A percentile compares a stretch with the other conserved stretches of the same genome.
Evolutionary conservation across 1,140 invertebrate genomes (phyloP).

Genomic region (Venustaconcha ellipsiformis): DNA sequence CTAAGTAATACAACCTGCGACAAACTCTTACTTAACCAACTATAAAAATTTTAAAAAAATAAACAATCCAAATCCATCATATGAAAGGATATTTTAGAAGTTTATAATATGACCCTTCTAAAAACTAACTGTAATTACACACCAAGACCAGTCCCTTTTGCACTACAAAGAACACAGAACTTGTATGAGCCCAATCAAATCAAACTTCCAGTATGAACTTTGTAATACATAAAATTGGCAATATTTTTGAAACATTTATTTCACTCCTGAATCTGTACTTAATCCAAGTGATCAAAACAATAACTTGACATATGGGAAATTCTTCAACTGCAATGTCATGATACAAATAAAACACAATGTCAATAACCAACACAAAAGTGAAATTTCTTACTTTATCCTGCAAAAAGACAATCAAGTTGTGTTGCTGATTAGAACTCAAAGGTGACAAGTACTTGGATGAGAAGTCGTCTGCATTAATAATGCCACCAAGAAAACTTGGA

Average conservation of each 20-base stretch:
- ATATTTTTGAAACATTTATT: background rate
- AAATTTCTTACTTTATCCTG: constrained; percentile 26
- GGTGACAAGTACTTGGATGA: constrained; percentile 18
- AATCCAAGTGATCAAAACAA: background rate
- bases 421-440: constrained; percentile 5
- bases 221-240: too few relatives aligned
- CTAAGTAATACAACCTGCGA: too few relatives aligned
- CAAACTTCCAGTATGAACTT: too few relatives aligned
- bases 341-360: background rate
- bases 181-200: too few relatives aligned
- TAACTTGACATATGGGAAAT: background rate
- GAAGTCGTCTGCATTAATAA: constrained; percentile 12
- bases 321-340: background rate
- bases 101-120: too few relatives aligned
- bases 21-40: too few relatives aligned
- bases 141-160: too few relatives aligned
- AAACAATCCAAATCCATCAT: too few relatives aligned
- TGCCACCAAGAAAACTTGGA: constrained; percentile 15
- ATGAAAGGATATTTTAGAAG: too few relatives aligned
- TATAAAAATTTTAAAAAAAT: too few relatives aligned
- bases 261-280: background rate
- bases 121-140: too few relatives aligned
- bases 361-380: background rate
- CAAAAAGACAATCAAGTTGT: constrained; percentile 16
- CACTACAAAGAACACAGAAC: too few relatives aligned